A percentile compares a stretch with the other conserved stretches of the same genome.
Evolutionary conservation across 2,113 vertebrate genomes (phyloP).

Genomic region (Craseonycteris thonglongyai): DNA sequence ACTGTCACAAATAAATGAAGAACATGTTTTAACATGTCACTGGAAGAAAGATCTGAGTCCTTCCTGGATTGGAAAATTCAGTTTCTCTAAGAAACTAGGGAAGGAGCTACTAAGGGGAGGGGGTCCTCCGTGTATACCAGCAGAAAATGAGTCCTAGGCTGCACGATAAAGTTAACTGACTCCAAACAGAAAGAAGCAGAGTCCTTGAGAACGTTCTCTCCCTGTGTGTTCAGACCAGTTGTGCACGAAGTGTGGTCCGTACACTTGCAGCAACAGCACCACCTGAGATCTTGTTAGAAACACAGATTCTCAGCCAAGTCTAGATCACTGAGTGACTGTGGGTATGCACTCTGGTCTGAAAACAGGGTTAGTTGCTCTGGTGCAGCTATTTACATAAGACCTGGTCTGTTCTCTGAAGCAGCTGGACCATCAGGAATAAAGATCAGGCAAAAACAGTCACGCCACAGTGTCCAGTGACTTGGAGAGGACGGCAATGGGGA

Average conservation of each 20-base stretch:
- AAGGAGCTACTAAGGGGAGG: not conserved
- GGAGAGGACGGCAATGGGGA: not conserved
- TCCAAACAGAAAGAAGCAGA: not conserved
- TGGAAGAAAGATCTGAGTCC: not conserved
- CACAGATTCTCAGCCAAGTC: not conserved
- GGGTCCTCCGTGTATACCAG: not conserved
- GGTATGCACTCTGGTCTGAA: not conserved
- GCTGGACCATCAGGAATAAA: not conserved
- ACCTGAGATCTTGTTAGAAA: not conserved
- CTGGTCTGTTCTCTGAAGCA: not conserved
- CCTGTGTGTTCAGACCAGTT: not conserved
- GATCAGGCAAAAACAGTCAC: not conserved
- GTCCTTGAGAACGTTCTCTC: not conserved
- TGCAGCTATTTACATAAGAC: not conserved
- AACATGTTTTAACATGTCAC: not conserved
- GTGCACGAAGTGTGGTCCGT: not conserved
- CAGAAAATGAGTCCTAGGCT: not conserved
- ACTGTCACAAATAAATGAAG: not conserved
- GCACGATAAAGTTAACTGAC: not conserved
- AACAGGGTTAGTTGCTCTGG: not conserved
- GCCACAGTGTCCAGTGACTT: not conserved
- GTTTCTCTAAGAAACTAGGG: not conserved
- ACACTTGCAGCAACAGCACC: not conserved
- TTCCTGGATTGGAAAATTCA: not conserved
- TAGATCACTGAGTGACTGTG: not conserved